Evolutionary conservation across 2,888 invertebrate genomes (phyloP), one percentile per base, ranked within the genome.

Genomic region (Leucoma salicis): DNA sequence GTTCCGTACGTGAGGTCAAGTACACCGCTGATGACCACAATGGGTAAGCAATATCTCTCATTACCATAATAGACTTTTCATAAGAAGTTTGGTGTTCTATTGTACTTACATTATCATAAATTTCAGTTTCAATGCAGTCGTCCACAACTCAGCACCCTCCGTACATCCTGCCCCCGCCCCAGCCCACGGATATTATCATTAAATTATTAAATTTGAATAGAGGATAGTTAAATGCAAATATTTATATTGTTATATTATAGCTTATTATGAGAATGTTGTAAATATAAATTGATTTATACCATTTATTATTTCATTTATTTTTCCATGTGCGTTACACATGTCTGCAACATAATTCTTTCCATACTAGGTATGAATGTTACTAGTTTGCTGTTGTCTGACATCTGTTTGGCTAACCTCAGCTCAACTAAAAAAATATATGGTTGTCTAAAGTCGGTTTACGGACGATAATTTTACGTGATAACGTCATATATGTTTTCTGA

Each of bases 1-100:
- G 80, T 49, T 73, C 91, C 65, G 78, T 91, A 42, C 86, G 91
- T 67, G 90, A 90, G 50, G 91, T 91, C 37, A 88, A 91, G 58
- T 91, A 82, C 70, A 74, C 77, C 60, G 81, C 81, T 52, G 27
- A 27, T 27, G 91, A 91, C 49, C 87, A 90, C 68, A 71, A 76
- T 49, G 91, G 91, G 77, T 91, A 86, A 68, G 21, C n/a, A 10
- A 14, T 29, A 14, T 14, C 2, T 21, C 8, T 21, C 6, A 8
- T 21, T 2, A 21, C 6, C 2, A 5, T 21, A 6, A 8, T 21
- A 16, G 6, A 21, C 21, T 8, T 8, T 5, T 21, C 6, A 21
- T 6, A 16, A 16, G 3, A 6, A 3, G 3, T 4, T 3, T 16
- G 16, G 16, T 4, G 16, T 3, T 16, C 6, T 16, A 16, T 4